Conservation (phyloP, 2,888 invertebrate species). For the Andrena fulva region DNA sequence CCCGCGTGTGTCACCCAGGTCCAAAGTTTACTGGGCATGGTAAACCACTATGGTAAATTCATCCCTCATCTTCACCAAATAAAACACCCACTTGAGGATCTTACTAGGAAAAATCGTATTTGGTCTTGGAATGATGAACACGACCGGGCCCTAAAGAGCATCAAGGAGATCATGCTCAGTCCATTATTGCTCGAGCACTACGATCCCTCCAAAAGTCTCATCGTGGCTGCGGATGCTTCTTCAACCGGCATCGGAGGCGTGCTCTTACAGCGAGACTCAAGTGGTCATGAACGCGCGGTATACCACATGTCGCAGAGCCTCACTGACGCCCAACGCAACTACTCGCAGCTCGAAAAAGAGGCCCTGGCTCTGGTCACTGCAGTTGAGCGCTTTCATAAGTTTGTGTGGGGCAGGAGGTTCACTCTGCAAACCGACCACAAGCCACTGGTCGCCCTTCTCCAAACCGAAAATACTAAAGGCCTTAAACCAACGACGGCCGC, state of each 20-base stretch:
- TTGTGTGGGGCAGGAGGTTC: not conserved
- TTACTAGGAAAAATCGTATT: not conserved
- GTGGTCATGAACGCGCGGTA: not conserved
- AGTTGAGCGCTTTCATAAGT: not conserved
- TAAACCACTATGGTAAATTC: not conserved
- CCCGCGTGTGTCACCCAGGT: not conserved
- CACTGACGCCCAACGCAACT: not conserved
- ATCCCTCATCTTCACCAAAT: not conserved
- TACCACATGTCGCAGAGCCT: slow-evolving; percentile 6
- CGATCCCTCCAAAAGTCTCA: not conserved
- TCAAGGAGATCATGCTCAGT: not conserved
- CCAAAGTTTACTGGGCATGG: not conserved
- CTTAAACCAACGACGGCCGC: not conserved
- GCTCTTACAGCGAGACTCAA: not conserved
- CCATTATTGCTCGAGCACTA: not conserved
- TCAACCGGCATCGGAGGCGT: slow-evolving; percentile 6
- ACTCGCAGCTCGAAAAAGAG: not conserved
- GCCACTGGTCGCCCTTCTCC: not conserved
- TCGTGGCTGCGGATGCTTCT: slow-evolving; percentile 4
- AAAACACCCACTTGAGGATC: not conserved
- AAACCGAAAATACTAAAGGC: not conserved
- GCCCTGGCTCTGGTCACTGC: not conserved
- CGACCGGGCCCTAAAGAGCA: not conserved
- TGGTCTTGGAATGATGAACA: not conserved
- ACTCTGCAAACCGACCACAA: not conserved